A percentile compares a stretch with the other conserved stretches of the same genome.
These are phyloP conservation scores for Noturus placidus DNA, from an alignment of 2,113 vertebrate species.

Conservation along the genomic window DNA sequence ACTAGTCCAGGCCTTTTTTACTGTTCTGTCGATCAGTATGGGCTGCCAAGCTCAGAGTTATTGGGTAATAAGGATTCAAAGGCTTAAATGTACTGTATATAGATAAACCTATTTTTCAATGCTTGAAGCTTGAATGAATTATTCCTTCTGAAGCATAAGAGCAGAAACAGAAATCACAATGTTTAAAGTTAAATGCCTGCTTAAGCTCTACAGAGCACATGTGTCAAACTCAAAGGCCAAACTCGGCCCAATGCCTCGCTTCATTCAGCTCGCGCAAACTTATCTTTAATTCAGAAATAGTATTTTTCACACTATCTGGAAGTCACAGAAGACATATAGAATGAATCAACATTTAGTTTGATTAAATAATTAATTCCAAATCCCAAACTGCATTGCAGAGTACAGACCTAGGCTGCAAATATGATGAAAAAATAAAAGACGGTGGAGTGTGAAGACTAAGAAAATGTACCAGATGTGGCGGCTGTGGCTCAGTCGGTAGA, in stretches of 20 bases:
- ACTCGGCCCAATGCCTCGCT: not conserved
- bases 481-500: no score
- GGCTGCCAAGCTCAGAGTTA: conserved; percentile 3
- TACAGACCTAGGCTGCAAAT: not conserved
- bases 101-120: conserved; percentile 14
- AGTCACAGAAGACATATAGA: not conserved
- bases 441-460: no score
- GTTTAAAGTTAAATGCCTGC: not conserved
- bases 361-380: not conserved
- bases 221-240: not conserved
- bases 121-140: not conserved
- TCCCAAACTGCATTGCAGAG: not conserved
- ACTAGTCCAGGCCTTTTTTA: conserved; percentile 18
- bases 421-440: not conserved
- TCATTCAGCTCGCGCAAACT: not conserved
- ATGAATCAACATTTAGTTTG: not conserved
- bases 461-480: no score
- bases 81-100: not conserved
- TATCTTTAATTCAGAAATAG: not conserved
- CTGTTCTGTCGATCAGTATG: not conserved
- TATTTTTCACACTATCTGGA: not conserved
- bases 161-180: conserved; percentile 12
- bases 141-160: not conserved
- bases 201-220: not conserved
- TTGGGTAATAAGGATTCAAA: not conserved